Evolutionary conservation across 2,113 vertebrate species (phyloP).

Genomic region (Chloroceryle aenea): DNA sequence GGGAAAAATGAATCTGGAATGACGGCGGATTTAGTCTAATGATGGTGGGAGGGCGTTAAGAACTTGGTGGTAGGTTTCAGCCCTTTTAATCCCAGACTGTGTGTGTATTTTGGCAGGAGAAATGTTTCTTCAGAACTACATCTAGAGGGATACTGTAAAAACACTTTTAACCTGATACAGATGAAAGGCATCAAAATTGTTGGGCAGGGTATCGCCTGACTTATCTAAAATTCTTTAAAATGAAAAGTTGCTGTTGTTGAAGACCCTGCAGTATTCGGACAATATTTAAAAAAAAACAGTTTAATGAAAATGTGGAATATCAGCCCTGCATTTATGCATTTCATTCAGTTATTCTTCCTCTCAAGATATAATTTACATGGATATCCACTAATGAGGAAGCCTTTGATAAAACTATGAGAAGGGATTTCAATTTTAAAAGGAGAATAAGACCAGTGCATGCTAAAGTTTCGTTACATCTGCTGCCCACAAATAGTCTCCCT

Average conservation of each 20-base stretch:
- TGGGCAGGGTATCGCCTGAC: neutral
- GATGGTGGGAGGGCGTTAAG: slow-evolving; percentile 86
- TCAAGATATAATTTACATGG: neutral
- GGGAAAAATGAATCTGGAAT: slow-evolving; percentile 89
- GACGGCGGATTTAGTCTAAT: slow-evolving; percentile 85
- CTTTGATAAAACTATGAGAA: neutral
- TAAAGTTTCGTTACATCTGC: neutral
- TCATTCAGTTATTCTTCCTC: neutral
- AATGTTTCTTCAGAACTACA: slow-evolving; percentile 69
- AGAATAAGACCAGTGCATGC: neutral
- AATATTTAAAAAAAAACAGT: neutral
- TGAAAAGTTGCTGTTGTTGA: fast-evolving
- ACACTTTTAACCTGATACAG: slow-evolving; percentile 29
- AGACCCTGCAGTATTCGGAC: neutral
- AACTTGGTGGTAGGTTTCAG: slow-evolving; percentile 87
- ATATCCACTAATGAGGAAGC: neutral
- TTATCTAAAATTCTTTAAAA: neutral
- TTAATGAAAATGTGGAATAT: neutral
- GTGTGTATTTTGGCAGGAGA: slow-evolving; percentile 84
- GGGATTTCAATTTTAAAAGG: neutral
- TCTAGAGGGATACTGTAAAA: slow-evolving; percentile 71
- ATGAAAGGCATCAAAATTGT: slow-evolving; percentile 9
- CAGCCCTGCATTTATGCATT: neutral
- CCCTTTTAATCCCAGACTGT: slow-evolving; percentile 81
- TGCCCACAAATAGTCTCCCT: neutral